Base-by-base conservation (phyloP, 2,888 invertebrate genomes). In the Biston betularia region DNA sequence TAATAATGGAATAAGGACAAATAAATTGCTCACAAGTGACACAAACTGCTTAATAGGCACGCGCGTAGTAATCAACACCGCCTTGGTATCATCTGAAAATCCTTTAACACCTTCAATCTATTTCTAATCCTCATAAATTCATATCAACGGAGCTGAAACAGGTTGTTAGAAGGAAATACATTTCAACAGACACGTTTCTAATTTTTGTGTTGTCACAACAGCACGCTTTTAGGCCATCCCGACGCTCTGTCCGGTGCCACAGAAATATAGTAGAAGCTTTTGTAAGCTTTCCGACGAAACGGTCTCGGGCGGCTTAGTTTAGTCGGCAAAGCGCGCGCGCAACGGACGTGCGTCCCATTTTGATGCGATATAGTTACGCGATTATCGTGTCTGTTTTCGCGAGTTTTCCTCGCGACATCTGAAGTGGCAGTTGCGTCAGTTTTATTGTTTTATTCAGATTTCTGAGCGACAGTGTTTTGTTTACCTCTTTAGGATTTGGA, bases 251-350 rank as follows among this genome's bases (percentile, higher is more conserved):
- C 83, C 77, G 78, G 76, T 65, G 64, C 65, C 56, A 65, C 68
- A 66, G 68, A 65, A 67, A 68, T 68, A 70, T 63, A 68, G 63
- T 68, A 65, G 80, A 82, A 87, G 90, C 90, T 92, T 90, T 89
- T 75, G 81, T 76, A 76, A 83, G 87, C 84, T 90, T 89, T 88
- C 81, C 82, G 85, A 81, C 80, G 80, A 79, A 85, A 82, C 81
- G 79, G 77, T 75, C 73, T 71, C 61, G 77, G 78, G 80, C 60
- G 77, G 79, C 80, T 75, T 73, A 70, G 74, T 75, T 90, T 89
- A 91, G 92, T 92, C 83, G 84, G 79, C 79, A 81, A 79, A 84
- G 86, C 92, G 92, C 92, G 80, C 86, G 92, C 91, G 92, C 90
- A 87, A 81, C 79, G 82, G 80, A 80, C 83, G 81, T 78, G 79